Conservation (phyloP, 2,888 invertebrate genomes). For the Exephanes ischioxanthus region DNA sequence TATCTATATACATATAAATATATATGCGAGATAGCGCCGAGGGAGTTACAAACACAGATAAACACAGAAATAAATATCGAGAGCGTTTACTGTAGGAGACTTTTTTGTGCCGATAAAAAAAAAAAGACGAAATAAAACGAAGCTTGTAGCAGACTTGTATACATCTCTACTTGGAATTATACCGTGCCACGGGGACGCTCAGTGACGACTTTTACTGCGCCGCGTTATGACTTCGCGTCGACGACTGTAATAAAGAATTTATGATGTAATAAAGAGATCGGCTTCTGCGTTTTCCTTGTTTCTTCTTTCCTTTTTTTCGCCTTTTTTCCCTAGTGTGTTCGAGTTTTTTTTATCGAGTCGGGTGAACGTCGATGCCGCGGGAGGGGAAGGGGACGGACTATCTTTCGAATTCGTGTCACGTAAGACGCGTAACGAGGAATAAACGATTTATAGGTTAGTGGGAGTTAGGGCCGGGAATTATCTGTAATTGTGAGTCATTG, state of each 20-base stretch:
- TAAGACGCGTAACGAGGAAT: constrained; percentile 24
- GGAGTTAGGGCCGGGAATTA: constrained; percentile 30
- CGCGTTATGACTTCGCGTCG: not conserved
- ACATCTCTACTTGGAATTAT: not conserved
- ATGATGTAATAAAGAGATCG: constrained; percentile 5
- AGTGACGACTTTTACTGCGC: constrained; percentile 14
- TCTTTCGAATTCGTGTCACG: constrained; percentile 35
- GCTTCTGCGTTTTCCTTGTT: not conserved
- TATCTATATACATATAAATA: not conserved
- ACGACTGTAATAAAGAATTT: constrained; percentile 24
- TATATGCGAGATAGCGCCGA: constrained; percentile 13
- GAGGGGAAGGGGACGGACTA: not conserved
- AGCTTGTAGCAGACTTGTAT: not conserved
- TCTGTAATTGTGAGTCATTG: constrained; percentile 62
- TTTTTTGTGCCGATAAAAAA: not conserved
- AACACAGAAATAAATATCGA: constrained; percentile 44
- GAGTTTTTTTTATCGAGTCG: not conserved
- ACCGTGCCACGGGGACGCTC: not conserved
- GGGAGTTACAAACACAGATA: constrained; percentile 12
- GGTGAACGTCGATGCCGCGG: not conserved
- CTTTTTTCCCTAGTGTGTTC: not conserved
- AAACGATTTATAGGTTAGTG: constrained; percentile 58
- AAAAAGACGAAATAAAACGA: constrained; percentile 8
- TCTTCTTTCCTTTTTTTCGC: not conserved
- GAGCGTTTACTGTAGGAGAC: not conserved